Percentiles rank a stretch among this genome's conserved stretches.
Conservation (phyloP, 2,888 invertebrate species). For the Drosophila phalerata region DNA sequence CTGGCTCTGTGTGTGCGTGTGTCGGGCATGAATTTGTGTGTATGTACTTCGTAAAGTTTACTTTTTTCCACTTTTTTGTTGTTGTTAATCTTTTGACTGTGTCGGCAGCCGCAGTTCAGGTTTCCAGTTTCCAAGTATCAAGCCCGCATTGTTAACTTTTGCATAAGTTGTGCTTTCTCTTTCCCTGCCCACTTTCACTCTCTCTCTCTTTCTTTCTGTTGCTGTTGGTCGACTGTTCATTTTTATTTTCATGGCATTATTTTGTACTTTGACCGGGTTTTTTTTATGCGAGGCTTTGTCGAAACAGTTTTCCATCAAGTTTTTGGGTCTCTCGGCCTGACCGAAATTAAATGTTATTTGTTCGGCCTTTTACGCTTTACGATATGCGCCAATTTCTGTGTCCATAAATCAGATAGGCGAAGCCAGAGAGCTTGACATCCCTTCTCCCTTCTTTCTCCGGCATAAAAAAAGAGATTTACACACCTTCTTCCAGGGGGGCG, state of each 20-base stretch:
- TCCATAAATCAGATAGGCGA: constrained; percentile 63
- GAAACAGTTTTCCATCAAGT: constrained; percentile 72
- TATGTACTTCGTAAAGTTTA: constrained; percentile 68
- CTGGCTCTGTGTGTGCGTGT: constrained; percentile 10
- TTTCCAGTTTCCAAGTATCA: constrained; percentile 36
- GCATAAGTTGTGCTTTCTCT: constrained; percentile 52
- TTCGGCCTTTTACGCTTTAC: constrained; percentile 57
- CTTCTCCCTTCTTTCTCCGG: neutral
- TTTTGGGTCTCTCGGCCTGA: constrained; percentile 36
- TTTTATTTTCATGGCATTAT: constrained; percentile 68
- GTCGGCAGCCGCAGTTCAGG: constrained; percentile 61
- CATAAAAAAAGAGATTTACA: constrained; percentile 47
- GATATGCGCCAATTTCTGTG: constrained; percentile 65
- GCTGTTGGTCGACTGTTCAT: constrained; percentile 37
- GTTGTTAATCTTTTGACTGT: constrained; percentile 60
- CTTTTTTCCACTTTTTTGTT: constrained; percentile 42
- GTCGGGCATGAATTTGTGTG: constrained; percentile 33
- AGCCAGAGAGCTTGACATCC: constrained; percentile 1
- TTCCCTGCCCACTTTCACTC: neutral
- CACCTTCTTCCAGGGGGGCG: constrained; percentile 49
- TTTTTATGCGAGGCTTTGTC: constrained; percentile 41
- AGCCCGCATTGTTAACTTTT: constrained; percentile 51
- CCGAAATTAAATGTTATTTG: constrained; percentile 79
- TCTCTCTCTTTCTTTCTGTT: neutral
- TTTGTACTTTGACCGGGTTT: constrained; percentile 41